Percentiles rank a stretch among this genome's conserved stretches.
Conservation (phyloP, 2,113 vertebrate genomes). For the Petaurus breviceps region DNA sequence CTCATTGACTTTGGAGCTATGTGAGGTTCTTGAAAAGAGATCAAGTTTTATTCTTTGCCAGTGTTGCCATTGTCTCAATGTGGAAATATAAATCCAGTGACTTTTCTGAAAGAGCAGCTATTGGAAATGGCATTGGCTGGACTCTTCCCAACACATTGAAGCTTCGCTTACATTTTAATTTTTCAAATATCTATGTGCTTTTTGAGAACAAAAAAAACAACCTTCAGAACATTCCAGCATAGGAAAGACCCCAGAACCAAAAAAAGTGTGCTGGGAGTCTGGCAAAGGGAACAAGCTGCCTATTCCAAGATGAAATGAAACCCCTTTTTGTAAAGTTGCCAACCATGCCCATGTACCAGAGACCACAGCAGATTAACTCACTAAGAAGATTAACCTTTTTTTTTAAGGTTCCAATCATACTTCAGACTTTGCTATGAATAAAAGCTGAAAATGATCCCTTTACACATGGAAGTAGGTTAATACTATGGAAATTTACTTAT, state of each 20-base stretch:
- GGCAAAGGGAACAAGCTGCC: conserved; percentile 51
- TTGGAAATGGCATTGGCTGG: conserved; percentile 62
- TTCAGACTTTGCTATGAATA: not conserved
- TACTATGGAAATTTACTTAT: conserved; percentile 7
- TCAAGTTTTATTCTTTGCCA: conserved; percentile 81
- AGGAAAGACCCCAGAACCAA: conserved; percentile 63
- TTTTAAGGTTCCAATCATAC: not conserved
- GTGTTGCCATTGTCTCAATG: conserved; percentile 78
- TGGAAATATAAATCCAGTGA: conserved; percentile 70
- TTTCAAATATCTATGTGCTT: conserved; percentile 70
- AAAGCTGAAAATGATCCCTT: conserved; percentile 22
- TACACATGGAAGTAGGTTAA: not conserved
- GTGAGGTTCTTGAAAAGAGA: conserved; percentile 79
- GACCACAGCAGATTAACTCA: not conserved
- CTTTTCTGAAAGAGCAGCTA: conserved; percentile 62
- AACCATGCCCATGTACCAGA: not conserved
- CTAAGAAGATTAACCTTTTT: not conserved
- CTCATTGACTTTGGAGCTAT: conserved; percentile 81
- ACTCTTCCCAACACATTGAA: conserved; percentile 72
- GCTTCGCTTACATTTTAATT: conserved; percentile 72
- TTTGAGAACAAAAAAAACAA: conserved; percentile 66
- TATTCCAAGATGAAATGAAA: not conserved
- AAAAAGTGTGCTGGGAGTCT: conserved; percentile 52
- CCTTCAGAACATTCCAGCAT: conserved; percentile 57
- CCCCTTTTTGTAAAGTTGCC: not conserved